A percentile compares a stretch with the other conserved stretches of the same genome.
phyloP scores from a whole-genome alignment of 2,113 vertebrate genomes.

The Actenoides hombroni region DNA sequence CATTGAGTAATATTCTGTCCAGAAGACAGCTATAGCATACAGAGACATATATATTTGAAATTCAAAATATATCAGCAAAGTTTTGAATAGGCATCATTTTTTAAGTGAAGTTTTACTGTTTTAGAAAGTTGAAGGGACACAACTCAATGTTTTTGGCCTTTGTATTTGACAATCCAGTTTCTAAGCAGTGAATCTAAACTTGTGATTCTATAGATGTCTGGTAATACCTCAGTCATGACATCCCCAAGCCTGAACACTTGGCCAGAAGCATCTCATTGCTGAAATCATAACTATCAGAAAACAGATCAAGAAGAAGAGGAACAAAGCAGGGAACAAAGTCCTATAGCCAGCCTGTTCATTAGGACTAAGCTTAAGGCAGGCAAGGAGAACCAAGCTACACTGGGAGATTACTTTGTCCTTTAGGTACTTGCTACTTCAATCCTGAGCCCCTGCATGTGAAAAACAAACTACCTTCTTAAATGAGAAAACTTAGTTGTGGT shows the following conservation, averaged over 20 bases:
- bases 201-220: background rate
- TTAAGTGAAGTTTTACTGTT: background rate
- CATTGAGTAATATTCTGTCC: background rate
- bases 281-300: background rate
- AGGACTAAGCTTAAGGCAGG: background rate
- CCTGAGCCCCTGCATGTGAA: background rate
- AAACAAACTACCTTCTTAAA: background rate
- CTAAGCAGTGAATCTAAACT: background rate
- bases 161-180: background rate
- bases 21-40: background rate
- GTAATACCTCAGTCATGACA: background rate
- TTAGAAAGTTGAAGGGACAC: background rate
- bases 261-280: background rate
- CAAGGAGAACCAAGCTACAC: background rate
- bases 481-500: background rate
- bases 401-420: background rate
- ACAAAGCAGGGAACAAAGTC: background rate
- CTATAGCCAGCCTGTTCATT: background rate
- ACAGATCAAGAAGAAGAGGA: background rate
- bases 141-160: background rate
- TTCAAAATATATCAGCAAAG: background rate
- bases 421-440: background rate
- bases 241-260: background rate
- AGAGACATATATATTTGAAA: background rate
- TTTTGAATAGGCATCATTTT: background rate